Conservation (phyloP, 2,888 invertebrate genomes). For the Selenia dentaria region DNA sequence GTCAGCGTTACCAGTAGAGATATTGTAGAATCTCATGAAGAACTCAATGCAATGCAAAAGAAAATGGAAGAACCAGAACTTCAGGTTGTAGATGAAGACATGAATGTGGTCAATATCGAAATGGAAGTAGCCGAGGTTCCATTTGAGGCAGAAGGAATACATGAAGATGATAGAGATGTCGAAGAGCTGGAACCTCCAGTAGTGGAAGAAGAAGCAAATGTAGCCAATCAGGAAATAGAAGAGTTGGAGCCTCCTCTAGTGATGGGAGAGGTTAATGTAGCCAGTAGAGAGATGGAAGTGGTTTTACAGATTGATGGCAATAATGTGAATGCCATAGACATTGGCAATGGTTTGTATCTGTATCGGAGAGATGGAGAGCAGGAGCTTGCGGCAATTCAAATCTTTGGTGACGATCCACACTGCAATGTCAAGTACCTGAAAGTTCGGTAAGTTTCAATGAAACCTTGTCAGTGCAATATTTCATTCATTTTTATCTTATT, state of each 20-base stretch:
- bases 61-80: not conserved
- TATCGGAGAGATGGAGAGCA: conserved; percentile 72
- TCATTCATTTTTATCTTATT: not conserved
- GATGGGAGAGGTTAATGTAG: conserved; percentile 49
- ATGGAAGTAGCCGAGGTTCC: conserved; percentile 5
- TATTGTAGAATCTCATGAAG: too few species aligned
- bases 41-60: too few species aligned
- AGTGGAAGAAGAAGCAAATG: too few species aligned
- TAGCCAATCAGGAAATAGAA: too few species aligned
- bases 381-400: conserved; percentile 76
- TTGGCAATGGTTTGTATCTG: conserved; percentile 77
- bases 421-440: conserved; percentile 76
- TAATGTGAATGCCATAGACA: conserved; percentile 78
- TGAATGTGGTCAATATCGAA: too few species aligned
- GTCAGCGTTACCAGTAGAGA: too few species aligned
- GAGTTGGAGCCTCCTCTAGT: conserved; percentile 41
- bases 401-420: conserved; percentile 65
- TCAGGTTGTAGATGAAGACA: conserved; percentile 9
- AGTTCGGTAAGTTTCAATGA: conserved; percentile 68
- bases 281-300: conserved; percentile 72
- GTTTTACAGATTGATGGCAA: conserved; percentile 77
- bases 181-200: too few species aligned
- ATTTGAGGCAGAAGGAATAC: conserved; percentile 35
- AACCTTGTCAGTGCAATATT: too few species aligned
- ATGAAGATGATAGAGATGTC: too few species aligned